These are phyloP conservation scores for Ctenochaetus hawaiiensis DNA, from an alignment of 2,797 vertebrate species.

Conservation along the genomic window DNA sequence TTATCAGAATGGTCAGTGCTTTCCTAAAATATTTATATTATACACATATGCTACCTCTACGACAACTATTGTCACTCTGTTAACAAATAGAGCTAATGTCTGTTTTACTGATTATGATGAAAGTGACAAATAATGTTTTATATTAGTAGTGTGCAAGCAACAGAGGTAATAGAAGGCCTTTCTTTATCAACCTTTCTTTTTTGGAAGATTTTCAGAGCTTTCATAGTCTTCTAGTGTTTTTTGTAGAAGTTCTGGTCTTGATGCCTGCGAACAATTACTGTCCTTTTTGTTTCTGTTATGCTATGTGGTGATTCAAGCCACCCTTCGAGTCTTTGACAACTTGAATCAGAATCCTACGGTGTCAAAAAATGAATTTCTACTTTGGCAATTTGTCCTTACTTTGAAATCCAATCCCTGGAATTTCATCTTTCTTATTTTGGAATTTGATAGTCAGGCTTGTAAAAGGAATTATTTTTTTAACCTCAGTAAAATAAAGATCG, in stretches of 20 bases:
- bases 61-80: too few species aligned
- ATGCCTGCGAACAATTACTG: neutral
- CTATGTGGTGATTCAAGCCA: neutral
- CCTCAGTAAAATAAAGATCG: neutral
- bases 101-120: neutral
- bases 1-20: neutral
- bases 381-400: neutral
- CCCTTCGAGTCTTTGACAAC: too few species aligned
- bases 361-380: neutral
- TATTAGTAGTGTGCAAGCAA: neutral
- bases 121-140: neutral
- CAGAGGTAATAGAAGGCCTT: neutral
- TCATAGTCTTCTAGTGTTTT: neutral
- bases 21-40: neutral
- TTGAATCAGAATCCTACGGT: neutral
- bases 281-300: neutral
- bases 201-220: neutral
- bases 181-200: neutral
- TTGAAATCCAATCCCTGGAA: neutral
- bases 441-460: neutral
- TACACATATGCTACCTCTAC: too few species aligned
- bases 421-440: neutral
- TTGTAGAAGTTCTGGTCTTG: neutral
- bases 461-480: neutral
- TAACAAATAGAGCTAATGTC: too few species aligned